These are phyloP conservation scores for Dichetophora obliterata DNA, from an alignment of 2,888 invertebrate species.

Conservation along the genomic window DNA sequence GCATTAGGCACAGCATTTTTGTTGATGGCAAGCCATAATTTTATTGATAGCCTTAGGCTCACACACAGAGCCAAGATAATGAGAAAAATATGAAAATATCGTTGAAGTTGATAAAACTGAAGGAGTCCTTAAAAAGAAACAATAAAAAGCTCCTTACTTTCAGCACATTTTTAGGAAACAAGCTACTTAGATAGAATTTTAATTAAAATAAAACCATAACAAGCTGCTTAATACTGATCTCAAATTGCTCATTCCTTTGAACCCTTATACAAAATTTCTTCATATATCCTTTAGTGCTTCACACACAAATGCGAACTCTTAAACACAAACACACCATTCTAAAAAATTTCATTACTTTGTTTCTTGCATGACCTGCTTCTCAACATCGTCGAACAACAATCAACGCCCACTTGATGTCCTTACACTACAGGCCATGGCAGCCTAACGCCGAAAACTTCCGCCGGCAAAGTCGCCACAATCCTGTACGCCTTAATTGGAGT, in stretches of 20 bases:
- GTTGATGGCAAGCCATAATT: neutral
- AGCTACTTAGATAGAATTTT: neutral
- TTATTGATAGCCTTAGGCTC: constrained; percentile 18
- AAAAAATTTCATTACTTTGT: constrained; percentile 32
- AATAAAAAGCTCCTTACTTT: neutral
- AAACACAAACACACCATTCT: neutral
- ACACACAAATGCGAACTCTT: neutral
- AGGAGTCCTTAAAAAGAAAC: neutral
- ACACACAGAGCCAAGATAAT: neutral
- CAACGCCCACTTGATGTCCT: neutral
- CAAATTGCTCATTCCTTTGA: neutral
- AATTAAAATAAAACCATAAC: neutral
- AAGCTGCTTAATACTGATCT: neutral
- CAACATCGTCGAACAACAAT: neutral
- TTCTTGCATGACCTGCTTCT: constrained; percentile 6
- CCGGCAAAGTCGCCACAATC: constrained; percentile 87
- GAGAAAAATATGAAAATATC: neutral
- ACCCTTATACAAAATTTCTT: neutral
- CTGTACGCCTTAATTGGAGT: constrained; percentile 90
- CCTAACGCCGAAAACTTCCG: constrained; percentile 84
- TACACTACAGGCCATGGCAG: constrained; percentile 84
- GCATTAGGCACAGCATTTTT: neutral
- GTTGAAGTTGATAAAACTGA: neutral
- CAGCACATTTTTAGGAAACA: no score
- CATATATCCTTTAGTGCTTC: neutral